Evolutionary conservation across 2,797 vertebrate genomes (phyloP), one percentile per base, ranked within the genome.

Genomic region (Remorina albescens): DNA sequence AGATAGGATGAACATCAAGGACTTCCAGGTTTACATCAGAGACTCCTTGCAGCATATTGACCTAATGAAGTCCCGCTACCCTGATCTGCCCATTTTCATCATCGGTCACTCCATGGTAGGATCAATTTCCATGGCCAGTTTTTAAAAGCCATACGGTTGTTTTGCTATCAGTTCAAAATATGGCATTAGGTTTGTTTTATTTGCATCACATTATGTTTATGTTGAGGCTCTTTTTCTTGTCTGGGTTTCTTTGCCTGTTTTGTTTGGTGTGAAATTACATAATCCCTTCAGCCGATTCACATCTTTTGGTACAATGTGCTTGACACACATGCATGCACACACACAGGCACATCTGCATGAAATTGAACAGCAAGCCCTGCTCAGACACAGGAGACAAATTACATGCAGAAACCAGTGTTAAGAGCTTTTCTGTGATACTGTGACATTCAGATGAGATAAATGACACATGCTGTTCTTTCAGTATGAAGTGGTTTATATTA

Each of bases 61-160:
- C 76, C 67, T 95, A 53, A 88, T 99, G 92, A 96, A 94, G 86
- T 94, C 94, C 61, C 94, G 93, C 59, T 80, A 97, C 62, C 96
- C 97, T 0, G 87, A 83, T 41, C 86, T 99, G 26, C 96, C 97
- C 0, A 0, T 98, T 88, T 97, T 98, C 92, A 94, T 99, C 42
- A 76, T 98, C 63, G 98, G 97, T 59, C 98, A 99, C 88, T 99
- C 98, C 67, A 99, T 99, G 98, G 98, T 99, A 93, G 91, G 95
- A 75, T 57, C n/a, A 10, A 30, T 25, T 25, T 23, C 21, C 19
- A 28, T 15, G 8, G 54, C 25, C 25, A 30, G 18, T 37, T 28
- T 23, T 19, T n/a, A n/a, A n/a, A n/a, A 46, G 23, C 15, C 21
- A 44, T 19, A 0, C 28, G 1, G 13, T 21, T 21, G 19, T 18